Evolutionary conservation across 2,113 vertebrate genomes (phyloP).

Genomic region (Strix uralensis): DNA sequence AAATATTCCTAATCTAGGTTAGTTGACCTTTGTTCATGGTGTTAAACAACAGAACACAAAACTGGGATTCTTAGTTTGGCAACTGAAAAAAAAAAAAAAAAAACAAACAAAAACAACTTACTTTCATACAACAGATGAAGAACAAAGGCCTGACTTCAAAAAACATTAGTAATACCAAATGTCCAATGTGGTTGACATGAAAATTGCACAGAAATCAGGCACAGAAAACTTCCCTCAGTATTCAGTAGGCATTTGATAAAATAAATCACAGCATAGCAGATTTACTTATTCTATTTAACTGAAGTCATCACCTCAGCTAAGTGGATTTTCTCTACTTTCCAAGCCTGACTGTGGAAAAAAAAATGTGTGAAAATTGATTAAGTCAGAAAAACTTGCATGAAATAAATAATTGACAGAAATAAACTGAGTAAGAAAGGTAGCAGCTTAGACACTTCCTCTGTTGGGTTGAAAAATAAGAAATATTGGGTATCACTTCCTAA

Average conservation of each 20-base stretch:
- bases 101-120: background rate
- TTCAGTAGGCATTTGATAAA: constrained; percentile 1
- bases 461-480: background rate
- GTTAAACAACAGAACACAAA: background rate
- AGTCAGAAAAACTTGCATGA: background rate
- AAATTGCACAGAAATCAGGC: background rate
- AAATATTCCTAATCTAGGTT: background rate
- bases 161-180: background rate
- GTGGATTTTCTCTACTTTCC: background rate
- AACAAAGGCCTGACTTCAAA: constrained; percentile 10
- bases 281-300: background rate
- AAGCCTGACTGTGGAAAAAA: background rate
- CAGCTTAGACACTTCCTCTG: background rate
- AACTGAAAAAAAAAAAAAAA: constrained; percentile 18
- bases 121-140: background rate
- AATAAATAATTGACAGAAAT: constrained; percentile 35
- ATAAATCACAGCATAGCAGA: constrained; percentile 1
- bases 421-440: background rate
- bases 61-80: background rate
- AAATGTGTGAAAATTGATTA: constrained; percentile 13
- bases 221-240: background rate
- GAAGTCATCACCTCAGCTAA: background rate
- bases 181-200: background rate
- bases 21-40: background rate
- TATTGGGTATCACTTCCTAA: background rate